These are phyloP conservation scores for Eospalax fontanierii DNA, from an alignment of 2,797 vertebrate genomes.

Conservation along the genomic window DNA sequence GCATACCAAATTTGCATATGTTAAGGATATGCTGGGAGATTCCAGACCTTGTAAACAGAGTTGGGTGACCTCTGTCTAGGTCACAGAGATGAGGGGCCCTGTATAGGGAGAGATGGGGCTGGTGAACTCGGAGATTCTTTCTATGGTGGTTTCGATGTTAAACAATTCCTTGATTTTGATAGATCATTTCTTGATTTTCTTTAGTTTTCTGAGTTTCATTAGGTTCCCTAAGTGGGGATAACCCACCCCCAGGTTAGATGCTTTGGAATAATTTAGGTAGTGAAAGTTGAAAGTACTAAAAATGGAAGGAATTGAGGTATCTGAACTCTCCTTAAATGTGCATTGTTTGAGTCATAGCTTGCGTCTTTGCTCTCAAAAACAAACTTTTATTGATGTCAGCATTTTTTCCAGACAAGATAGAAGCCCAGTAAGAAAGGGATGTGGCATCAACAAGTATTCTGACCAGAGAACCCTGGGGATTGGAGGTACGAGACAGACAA, in stretches of 20 bases:
- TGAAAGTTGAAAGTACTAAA: slow-evolving; percentile 67
- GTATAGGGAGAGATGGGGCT: not conserved
- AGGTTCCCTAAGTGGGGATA: not conserved
- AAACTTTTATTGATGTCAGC: slow-evolving; percentile 20
- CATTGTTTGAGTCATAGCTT: slow-evolving; percentile 58
- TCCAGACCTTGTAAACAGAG: not conserved
- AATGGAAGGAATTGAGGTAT: slow-evolving; percentile 40
- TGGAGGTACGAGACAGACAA: not conserved
- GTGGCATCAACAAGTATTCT: not conserved
- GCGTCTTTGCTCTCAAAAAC: not conserved
- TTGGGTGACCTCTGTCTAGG: not conserved
- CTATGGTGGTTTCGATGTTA: not conserved
- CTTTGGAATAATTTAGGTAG: slow-evolving; percentile 51
- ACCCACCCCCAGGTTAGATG: not conserved
- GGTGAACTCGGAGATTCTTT: not conserved
- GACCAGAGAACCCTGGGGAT: not conserved
- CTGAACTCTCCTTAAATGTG: not conserved
- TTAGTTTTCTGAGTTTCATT: not conserved
- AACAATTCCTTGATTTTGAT: not conserved
- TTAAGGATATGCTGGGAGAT: not conserved
- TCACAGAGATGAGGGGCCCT: not conserved
- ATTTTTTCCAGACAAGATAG: slow-evolving; percentile 29
- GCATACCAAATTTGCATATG: not conserved
- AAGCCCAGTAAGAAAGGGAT: not conserved
- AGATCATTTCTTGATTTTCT: not conserved